These are phyloP conservation scores for Aplysina aerophoba DNA, from an alignment of 37 sponge, comb jelly and placozoan species.

Conservation along the genomic window DNA sequence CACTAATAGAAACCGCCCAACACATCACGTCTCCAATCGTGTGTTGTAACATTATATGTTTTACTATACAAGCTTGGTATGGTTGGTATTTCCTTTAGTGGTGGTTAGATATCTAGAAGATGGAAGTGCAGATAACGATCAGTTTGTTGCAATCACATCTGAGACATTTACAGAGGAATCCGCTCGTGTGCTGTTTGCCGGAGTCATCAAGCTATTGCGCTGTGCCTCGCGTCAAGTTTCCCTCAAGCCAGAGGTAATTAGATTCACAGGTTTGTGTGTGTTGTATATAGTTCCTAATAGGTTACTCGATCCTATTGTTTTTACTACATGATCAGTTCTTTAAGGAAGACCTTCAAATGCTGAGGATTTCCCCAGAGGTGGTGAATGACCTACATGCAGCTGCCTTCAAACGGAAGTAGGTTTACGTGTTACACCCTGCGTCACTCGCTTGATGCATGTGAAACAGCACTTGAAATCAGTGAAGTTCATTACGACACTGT, in stretches of 20 bases:
- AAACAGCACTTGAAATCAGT: not conserved
- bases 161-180: conserved; percentile 55
- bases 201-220: conserved; percentile 45
- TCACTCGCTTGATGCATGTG: not conserved
- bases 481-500: too few relatives aligned
- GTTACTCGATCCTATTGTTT: not conserved
- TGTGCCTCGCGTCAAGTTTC: conserved; percentile 69
- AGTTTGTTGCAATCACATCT: conserved; percentile 37
- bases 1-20: too few relatives aligned
- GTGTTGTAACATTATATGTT: too few relatives aligned
- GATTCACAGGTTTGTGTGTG: not conserved
- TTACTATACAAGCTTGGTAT: too few relatives aligned
- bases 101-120: conserved; percentile 70
- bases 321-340: conserved; percentile 59
- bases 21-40: too few relatives aligned
- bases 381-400: conserved; percentile 63
- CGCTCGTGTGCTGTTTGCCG: conserved; percentile 66
- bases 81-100: conserved; percentile 52
- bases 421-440: not conserved
- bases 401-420: conserved; percentile 38
- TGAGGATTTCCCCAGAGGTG: conserved; percentile 65
- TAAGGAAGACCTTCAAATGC: conserved; percentile 65
- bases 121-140: conserved; percentile 50
- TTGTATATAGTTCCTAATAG: not conserved
- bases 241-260: conserved; percentile 77